Percentiles rank a stretch among this genome's conserved stretches.
These are phyloP conservation scores for Euborellia annulipes DNA, from an alignment of 1,140 invertebrate species.

Conservation along the genomic window DNA sequence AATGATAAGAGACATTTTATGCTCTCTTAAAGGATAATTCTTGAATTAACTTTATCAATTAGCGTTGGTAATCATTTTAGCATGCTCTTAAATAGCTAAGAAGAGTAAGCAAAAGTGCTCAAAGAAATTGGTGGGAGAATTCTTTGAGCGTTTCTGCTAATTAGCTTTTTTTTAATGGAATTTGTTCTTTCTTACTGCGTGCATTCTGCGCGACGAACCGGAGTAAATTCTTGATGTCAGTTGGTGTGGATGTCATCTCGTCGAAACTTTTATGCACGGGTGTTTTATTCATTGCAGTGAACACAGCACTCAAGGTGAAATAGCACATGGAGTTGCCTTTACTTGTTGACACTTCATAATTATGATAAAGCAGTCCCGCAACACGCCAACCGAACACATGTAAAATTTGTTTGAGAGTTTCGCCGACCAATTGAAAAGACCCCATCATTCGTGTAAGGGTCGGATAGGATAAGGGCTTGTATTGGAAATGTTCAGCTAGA, in stretches of 20 bases:
- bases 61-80: no score
- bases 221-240: slow-evolving; percentile 45
- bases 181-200: slow-evolving; percentile 52
- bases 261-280: slow-evolving; percentile 46
- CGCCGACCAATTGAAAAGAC: slow-evolving; percentile 55
- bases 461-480: slow-evolving; percentile 49
- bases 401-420: slow-evolving; percentile 48
- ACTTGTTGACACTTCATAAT: slow-evolving; percentile 35
- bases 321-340: slow-evolving; percentile 55
- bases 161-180: no score
- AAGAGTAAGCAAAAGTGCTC: no score
- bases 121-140: no score
- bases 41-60: no score
- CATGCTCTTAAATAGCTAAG: no score
- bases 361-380: slow-evolving; percentile 52
- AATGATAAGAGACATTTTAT: no score
- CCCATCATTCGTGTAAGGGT: slow-evolving; percentile 77
- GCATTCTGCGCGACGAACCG: slow-evolving; percentile 44
- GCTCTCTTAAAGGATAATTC: no score
- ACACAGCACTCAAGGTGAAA: slow-evolving; percentile 52
- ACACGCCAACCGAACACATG: slow-evolving; percentile 53
- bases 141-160: no score
- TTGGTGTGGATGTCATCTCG: slow-evolving; percentile 27
- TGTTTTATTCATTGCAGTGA: slow-evolving; percentile 39
- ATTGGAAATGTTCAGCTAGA: slow-evolving; percentile 60